A percentile compares a stretch with the other conserved stretches of the same genome.
Evolutionary conservation across 2,888 invertebrate species (phyloP).

Genomic region (Tromatobia lineatoria): DNA sequence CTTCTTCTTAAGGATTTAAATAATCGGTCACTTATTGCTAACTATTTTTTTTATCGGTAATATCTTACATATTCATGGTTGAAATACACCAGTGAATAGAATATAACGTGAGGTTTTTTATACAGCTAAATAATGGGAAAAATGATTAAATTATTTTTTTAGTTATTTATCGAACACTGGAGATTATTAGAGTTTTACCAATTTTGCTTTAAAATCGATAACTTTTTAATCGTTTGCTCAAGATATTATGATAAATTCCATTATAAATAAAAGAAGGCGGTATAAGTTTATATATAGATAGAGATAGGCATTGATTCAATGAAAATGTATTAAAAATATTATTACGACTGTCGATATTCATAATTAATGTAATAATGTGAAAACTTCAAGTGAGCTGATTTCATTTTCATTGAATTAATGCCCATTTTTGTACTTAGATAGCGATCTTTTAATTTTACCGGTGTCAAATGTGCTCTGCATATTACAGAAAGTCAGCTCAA

Average conservation of each 20-base stretch:
- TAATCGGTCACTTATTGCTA: not conserved
- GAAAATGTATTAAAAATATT: no score
- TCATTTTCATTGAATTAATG: no score
- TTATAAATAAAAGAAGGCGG: not conserved
- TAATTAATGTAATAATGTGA: no score
- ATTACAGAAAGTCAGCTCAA: conserved; percentile 77
- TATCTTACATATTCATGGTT: not conserved
- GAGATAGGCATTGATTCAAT: no score
- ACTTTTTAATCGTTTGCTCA: not conserved
- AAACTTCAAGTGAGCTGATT: no score
- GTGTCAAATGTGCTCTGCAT: not conserved
- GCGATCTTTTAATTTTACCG: not conserved
- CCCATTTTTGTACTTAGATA: no score
- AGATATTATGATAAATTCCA: not conserved
- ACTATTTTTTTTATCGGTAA: no score
- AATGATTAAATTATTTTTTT: not conserved
- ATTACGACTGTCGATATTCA: no score
- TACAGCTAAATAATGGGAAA: not conserved
- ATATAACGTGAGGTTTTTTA: not conserved
- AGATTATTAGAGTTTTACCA: not conserved
- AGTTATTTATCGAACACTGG: not conserved
- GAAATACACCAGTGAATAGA: not conserved
- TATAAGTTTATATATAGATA: no score
- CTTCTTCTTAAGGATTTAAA: not conserved
- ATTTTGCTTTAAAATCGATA: not conserved